phyloP scores from a whole-genome alignment of 2,113 vertebrate species.

The Anolis sagrei region DNA sequence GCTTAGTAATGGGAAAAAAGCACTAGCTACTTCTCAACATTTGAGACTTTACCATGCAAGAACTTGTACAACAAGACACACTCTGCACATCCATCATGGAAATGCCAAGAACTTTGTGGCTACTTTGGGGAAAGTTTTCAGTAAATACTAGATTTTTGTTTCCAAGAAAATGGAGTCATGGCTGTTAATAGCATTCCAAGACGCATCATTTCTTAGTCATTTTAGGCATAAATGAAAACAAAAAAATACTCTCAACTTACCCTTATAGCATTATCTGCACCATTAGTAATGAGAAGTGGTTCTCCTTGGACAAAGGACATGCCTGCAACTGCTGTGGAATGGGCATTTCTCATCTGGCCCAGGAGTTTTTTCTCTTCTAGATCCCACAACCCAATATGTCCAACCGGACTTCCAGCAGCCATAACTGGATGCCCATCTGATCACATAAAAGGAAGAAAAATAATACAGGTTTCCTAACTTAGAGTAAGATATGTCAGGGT shows the following conservation, averaged over 20 bases:
- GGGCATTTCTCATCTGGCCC: slow-evolving; percentile 88
- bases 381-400: slow-evolving; percentile 96
- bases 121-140: not conserved
- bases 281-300: slow-evolving; percentile 91
- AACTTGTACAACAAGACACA: not conserved
- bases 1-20: not conserved
- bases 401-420: slow-evolving; percentile 91
- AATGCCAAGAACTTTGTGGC: not conserved
- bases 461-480: not conserved
- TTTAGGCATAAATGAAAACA: accelerated
- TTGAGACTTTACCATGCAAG: not conserved
- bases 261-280: slow-evolving; percentile 92
- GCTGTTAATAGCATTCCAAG: not conserved
- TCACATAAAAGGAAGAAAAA: slow-evolving; percentile 17
- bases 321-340: slow-evolving; percentile 87
- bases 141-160: not conserved
- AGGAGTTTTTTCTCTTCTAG: slow-evolving; percentile 88
- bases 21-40: not conserved
- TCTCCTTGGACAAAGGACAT: slow-evolving; percentile 92
- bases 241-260: slow-evolving; percentile 65
- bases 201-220: not conserved
- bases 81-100: not conserved
- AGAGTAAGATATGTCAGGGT: not conserved
- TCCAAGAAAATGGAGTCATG: not conserved
- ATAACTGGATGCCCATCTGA: slow-evolving; percentile 91